Evolutionary conservation across 2,888 invertebrate genomes (phyloP).

Genomic region (Anthophora plumipes): DNA sequence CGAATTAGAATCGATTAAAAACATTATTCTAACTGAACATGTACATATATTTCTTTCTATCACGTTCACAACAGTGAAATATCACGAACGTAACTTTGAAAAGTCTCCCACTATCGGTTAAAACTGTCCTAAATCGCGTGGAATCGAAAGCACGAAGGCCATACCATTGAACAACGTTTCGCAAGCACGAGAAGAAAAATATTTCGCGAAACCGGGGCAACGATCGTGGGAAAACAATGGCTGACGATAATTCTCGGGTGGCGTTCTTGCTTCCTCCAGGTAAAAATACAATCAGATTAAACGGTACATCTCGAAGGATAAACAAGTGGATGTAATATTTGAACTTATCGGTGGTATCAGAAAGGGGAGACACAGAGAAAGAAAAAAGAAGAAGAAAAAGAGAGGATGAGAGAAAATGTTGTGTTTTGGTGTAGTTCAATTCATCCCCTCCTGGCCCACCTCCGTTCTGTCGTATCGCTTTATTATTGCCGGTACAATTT

Average conservation of each 20-base stretch:
- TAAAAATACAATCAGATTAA: slow-evolving; percentile 32
- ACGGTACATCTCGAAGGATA: slow-evolving; percentile 45
- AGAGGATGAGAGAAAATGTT: too few relatives aligned
- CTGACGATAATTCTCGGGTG: slow-evolving; percentile 17
- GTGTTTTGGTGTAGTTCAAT: slow-evolving; percentile 55
- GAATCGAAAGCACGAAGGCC: not conserved
- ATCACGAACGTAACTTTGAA: not conserved
- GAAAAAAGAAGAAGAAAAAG: too few relatives aligned
- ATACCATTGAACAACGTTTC: too few relatives aligned
- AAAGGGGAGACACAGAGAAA: not conserved
- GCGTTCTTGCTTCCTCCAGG: not conserved
- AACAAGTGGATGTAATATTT: slow-evolving; percentile 54
- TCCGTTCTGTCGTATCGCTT: slow-evolving; percentile 67
- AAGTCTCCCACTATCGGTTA: not conserved
- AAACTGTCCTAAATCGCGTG: not conserved
- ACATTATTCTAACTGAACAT: too few relatives aligned
- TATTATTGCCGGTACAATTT: slow-evolving; percentile 78
- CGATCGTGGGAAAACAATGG: not conserved
- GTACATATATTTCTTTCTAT: not conserved
- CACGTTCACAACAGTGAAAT: not conserved
- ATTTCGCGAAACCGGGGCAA: not conserved
- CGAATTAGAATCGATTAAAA: too few relatives aligned
- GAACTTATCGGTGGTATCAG: slow-evolving; percentile 58
- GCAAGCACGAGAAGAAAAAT: not conserved
- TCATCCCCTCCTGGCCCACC: slow-evolving; percentile 36